Percentiles rank a stretch among this genome's conserved stretches.
Conservation (phyloP, 2,113 vertebrate species). For the Isichthys henryi region DNA sequence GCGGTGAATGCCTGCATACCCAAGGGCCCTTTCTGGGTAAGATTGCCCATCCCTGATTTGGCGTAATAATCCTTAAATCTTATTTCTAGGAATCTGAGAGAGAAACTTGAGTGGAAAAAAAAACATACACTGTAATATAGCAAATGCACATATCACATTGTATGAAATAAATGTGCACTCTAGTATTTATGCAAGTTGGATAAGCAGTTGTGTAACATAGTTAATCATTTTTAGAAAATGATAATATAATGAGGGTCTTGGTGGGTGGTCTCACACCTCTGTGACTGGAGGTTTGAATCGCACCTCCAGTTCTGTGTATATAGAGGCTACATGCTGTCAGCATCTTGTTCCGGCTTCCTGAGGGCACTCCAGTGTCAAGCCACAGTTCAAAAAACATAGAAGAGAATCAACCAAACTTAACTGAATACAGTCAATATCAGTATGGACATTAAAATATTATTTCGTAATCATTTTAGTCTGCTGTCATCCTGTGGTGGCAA, state of each 20-base stretch:
- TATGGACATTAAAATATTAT: not conserved
- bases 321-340: not conserved
- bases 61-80: not conserved
- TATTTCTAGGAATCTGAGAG: not conserved
- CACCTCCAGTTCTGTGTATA: not conserved
- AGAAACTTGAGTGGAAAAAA: not conserved
- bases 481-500: not conserved
- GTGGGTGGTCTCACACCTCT: not conserved
- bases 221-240: constrained; percentile 1
- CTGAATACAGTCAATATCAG: not conserved
- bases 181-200: not conserved
- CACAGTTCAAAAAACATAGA: not conserved
- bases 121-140: not conserved
- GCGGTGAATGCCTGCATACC: too few species aligned
- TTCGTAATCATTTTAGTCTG: not conserved
- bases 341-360: not conserved
- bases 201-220: not conserved
- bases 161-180: not conserved
- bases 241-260: not conserved
- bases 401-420: not conserved
- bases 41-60: too few species aligned
- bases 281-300: not conserved
- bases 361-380: not conserved
- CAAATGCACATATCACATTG: not conserved
- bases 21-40: too few species aligned